Conservation (phyloP, 1,140 invertebrate species). For the Belonocnema kinseyi region DNA sequence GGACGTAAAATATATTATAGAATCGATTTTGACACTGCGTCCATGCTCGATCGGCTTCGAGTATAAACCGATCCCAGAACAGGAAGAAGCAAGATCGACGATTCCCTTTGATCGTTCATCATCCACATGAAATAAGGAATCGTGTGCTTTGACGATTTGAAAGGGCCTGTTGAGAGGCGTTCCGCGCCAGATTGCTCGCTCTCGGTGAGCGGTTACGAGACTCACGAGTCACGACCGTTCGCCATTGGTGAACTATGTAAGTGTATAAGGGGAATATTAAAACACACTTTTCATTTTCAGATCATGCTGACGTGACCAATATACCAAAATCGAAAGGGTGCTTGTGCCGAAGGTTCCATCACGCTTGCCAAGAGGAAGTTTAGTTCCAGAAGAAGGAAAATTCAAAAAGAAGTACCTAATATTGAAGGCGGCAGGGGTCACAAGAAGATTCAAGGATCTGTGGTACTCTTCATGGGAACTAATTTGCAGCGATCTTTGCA, state of each 20-base stretch:
- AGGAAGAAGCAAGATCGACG: slow-evolving; percentile 2
- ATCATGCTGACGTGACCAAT: slow-evolving; percentile 56
- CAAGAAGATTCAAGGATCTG: background rate
- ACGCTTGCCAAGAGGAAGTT: slow-evolving; percentile 1
- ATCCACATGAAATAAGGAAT: slow-evolving; percentile 44
- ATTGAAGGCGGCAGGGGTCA: slow-evolving; percentile 8
- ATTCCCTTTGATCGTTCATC: slow-evolving; percentile 43
- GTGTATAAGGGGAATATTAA: slow-evolving; percentile 49
- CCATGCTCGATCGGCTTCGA: background rate
- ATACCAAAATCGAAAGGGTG: slow-evolving; percentile 53
- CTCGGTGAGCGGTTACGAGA: slow-evolving; percentile 37
- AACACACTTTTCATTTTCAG: slow-evolving; percentile 64
- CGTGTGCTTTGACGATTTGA: slow-evolving; percentile 51
- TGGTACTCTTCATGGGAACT: slow-evolving; percentile 14
- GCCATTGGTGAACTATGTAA: slow-evolving; percentile 50
- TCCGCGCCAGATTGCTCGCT: slow-evolving; percentile 40
- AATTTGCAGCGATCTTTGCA: background rate
- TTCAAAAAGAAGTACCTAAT: background rate
- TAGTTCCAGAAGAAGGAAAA: background rate
- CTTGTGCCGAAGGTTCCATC: slow-evolving; percentile 38
- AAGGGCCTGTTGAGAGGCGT: slow-evolving; percentile 51
- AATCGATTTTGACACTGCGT: background rate
- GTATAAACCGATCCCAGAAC: slow-evolving; percentile 28
- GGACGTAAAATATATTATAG: no score
- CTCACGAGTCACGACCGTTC: slow-evolving; percentile 49